Evolutionary conservation across 2,113 vertebrate genomes (phyloP), one percentile per base, ranked within the genome.

Genomic region (Ceyx melanurus): DNA sequence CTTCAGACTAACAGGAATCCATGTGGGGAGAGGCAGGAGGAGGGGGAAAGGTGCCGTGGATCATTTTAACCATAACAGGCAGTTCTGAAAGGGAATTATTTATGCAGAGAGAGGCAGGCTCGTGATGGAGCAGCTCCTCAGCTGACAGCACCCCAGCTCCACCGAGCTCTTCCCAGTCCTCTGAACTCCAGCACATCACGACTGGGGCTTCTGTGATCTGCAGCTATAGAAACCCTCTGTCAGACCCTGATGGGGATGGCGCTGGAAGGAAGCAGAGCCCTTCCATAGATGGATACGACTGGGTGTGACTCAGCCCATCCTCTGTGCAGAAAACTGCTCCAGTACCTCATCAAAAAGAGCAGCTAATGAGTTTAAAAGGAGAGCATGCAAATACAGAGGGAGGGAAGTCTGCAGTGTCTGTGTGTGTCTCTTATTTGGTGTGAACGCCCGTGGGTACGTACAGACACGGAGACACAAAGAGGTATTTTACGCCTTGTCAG

Each of bases 41-140:
- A 65, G n/a, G 61, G 14, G 26, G 57, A 50, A 79, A 72, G 35
- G 61, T 58, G 74, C 85, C 64, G 13, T 17, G 46, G 33, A 62
- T 43, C 29, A 1, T 8, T 80, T 88, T 80, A 92, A 88, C 72
- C 51, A 14, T 3, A 64, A 67, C 46, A 60, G 43, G 70, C 68
- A 62, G 60, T 6, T 87, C 86, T 88, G 78, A 82, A 86, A 76
- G 14, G 60, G 87, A 92, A 91, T 89, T 91, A 60, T 67, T 87
- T 74, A 74, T 80, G 95, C 51, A 51, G 58, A 75, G 61, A 79
- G 81, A 85, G 66, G 54, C 76, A 68, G 72, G 23, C 11, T 10
- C 2, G 5, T 35, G 90, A 58, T 9, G 16, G 67, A 94, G 93
- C 90, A 67, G 88, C 72, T 88, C 85, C 60, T 9, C 75, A 73